Base-by-base conservation (phyloP, 2,113 vertebrate genomes). In the Caranx ignobilis region DNA sequence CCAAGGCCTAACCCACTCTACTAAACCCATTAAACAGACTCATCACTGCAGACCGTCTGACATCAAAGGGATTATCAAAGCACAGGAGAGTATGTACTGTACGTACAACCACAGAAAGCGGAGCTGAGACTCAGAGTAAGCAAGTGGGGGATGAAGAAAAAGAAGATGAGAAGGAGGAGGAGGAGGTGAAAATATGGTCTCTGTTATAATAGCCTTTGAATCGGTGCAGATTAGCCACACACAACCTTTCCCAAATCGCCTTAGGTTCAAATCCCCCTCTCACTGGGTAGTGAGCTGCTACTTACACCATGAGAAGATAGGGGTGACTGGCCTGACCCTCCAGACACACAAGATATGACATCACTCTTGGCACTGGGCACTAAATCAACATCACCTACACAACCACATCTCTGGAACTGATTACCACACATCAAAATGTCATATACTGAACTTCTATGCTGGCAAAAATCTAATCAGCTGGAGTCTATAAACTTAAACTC, bases 1-100 rank as follows among this genome's bases (percentile, higher is more conserved):
- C 57, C 0, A 16, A 79, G 61, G 80, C 88, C 92, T 89, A 88
- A 64, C 62, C 73, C 79, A 74, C 64, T 65, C 84, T 81, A 72
- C 91, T 90, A 91, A 91, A 91, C 80, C 87, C 82, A 79, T 90
- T 84, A 86, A 90, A 91, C 87, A 90, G 87, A 91, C 89, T 93
- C 89, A 90, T 93, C 88, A 82, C 78, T 45, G 62, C 80, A 85
- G 83, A 88, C 82, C 68, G 78, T 68, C 87, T 4, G 47, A 90
- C 90, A 90, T 92, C 90, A 92, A 91, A 91, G 85, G 87, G 89
- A 89, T 93, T 88, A 88, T 80, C 79, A 74, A 76, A 87, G 81
- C 69, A 47, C 48, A 85, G 72, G 66, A 13, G 37, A 87, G 81
- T 34, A 82, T 77, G 75, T 76, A 52, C 50, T 72, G 71, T 31